Evolutionary conservation across 1,140 invertebrate genomes (phyloP).

Genomic region (Zaprionus camerounensis): DNA sequence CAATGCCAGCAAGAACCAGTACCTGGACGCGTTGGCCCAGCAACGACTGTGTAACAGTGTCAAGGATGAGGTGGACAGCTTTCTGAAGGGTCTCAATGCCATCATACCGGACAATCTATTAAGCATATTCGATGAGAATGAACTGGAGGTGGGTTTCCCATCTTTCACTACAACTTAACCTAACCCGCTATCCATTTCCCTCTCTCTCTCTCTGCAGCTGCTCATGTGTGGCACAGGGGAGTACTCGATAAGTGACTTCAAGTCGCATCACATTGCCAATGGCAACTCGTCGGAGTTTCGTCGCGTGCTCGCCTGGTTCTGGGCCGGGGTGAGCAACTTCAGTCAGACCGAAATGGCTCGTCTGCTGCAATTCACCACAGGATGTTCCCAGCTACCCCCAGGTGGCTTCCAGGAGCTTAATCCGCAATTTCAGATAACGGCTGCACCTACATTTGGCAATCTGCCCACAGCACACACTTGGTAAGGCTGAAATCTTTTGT

Average conservation of each 20-base stretch:
- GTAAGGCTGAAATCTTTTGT: constrained; percentile 84
- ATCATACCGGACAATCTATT: constrained; percentile 96
- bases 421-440: constrained; percentile 95
- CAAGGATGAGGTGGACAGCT: constrained; percentile 93
- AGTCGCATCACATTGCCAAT: constrained; percentile 93
- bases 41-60: constrained; percentile 93
- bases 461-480: constrained; percentile 97
- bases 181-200: too few species aligned
- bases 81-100: constrained; percentile 94
- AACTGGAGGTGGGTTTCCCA: constrained; percentile 91
- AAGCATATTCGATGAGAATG: constrained; percentile 98
- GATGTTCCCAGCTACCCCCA: constrained; percentile 95
- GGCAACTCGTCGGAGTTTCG: constrained; percentile 93
- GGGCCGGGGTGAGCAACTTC: constrained; percentile 96
- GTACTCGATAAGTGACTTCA: constrained; percentile 95
- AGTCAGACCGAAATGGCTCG: constrained; percentile 97
- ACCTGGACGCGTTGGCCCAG: constrained; percentile 95
- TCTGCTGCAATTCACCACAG: constrained; percentile 97
- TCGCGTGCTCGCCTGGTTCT: constrained; percentile 96
- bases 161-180: too few species aligned
- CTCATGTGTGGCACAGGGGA: constrained; percentile 97
- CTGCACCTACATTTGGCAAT: constrained; percentile 94
- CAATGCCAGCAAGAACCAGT: constrained; percentile 85
- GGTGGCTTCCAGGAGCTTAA: constrained; percentile 95
- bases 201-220: constrained; percentile 85